Evolutionary conservation across 2,113 vertebrate species (phyloP).

Genomic region (Rhinoptilus africanus): DNA sequence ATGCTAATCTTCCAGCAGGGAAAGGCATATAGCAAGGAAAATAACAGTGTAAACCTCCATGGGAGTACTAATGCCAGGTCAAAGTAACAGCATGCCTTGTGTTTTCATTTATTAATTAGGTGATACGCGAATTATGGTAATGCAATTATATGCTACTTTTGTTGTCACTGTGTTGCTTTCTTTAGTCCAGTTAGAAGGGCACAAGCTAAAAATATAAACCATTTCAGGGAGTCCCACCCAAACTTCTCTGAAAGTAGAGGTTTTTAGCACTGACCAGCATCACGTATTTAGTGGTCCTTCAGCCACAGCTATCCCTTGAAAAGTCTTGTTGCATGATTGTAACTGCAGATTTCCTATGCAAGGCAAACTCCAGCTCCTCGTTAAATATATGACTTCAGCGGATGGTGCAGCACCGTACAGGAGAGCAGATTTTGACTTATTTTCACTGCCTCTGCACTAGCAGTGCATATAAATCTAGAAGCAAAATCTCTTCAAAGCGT

Average conservation of each 20-base stretch:
- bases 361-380: not conserved
- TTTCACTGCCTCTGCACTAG: not conserved
- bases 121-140: not conserved
- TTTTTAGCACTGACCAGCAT: not conserved
- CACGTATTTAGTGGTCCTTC: rapidly evolving
- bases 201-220: not conserved
- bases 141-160: not conserved
- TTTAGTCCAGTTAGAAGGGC: not conserved
- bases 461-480: not conserved
- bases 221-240: not conserved
- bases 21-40: not conserved
- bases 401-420: not conserved
- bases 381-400: not conserved
- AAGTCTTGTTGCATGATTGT: not conserved
- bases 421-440: not conserved
- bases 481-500: not conserved
- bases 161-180: not conserved
- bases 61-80: not conserved
- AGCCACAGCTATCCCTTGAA: not conserved
- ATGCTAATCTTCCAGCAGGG: not conserved
- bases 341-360: not conserved
- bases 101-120: not conserved
- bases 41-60: not conserved
- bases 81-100: not conserved
- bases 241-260: not conserved